Evolutionary conservation across 1,140 invertebrate species (phyloP).

Genomic region (Trichoplusia ni): DNA sequence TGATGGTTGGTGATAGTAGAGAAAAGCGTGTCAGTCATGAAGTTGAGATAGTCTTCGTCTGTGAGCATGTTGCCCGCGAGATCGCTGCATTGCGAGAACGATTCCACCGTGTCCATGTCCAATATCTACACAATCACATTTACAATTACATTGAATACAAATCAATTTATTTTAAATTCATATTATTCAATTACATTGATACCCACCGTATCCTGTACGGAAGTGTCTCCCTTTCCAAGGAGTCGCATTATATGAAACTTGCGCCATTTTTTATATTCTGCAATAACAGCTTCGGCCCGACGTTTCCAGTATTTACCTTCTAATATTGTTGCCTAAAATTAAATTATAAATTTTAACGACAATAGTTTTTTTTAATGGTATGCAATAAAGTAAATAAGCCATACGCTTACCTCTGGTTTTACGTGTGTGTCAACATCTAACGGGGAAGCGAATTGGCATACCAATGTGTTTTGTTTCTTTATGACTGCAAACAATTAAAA

Average conservation of each 20-base stretch:
- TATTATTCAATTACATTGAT: background rate
- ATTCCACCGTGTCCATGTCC: slow-evolving; percentile 90
- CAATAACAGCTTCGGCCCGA: slow-evolving; percentile 96
- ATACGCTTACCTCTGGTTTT: slow-evolving; percentile 93
- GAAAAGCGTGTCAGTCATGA: slow-evolving; percentile 95
- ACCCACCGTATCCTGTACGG: slow-evolving; percentile 89
- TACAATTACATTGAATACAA: background rate
- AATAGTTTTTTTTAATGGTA: background rate
- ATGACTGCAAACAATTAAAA: slow-evolving; percentile 94
- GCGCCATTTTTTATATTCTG: slow-evolving; percentile 99
- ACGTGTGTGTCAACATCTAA: slow-evolving; percentile 96
- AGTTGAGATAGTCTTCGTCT: slow-evolving; percentile 94
- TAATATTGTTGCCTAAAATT: slow-evolving; percentile 92
- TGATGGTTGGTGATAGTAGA: slow-evolving; percentile 93
- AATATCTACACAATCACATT: slow-evolving; percentile 83
- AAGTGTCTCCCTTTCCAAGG: slow-evolving; percentile 88
- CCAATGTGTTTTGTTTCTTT: slow-evolving; percentile 92
- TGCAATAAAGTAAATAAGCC: background rate
- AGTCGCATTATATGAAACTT: slow-evolving; percentile 95
- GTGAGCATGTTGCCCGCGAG: slow-evolving; percentile 87
- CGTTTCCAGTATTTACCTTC: slow-evolving; percentile 99
- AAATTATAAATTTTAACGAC: background rate
- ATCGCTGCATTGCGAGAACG: slow-evolving; percentile 85
- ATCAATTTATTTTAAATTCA: background rate
- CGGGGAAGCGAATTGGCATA: slow-evolving; percentile 97